Evolutionary conservation across 2,113 vertebrate species (phyloP).

Genomic region (Upupa epops): DNA sequence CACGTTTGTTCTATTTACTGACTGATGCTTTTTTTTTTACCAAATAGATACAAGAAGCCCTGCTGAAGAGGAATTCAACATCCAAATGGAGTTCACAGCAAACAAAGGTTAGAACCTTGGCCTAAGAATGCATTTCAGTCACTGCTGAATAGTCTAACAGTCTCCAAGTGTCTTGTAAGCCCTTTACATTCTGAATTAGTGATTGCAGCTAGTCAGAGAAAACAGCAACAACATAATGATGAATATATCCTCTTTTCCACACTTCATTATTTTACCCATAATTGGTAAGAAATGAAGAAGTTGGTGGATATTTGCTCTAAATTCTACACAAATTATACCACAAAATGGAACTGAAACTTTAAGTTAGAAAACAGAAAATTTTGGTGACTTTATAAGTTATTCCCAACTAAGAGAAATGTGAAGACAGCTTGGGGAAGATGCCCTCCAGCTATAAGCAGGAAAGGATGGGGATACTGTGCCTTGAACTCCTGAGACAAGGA

Average conservation of each 20-base stretch:
- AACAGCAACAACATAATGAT: background rate
- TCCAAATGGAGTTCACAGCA: conserved; percentile 77
- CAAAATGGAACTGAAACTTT: background rate
- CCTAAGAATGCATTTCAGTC: background rate
- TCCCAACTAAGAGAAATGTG: background rate
- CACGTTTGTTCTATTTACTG: background rate
- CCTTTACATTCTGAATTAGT: background rate
- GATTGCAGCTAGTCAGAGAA: background rate
- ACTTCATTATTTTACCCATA: background rate
- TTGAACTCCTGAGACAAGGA: background rate
- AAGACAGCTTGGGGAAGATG: background rate
- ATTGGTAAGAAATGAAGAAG: background rate
- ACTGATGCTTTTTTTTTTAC: background rate
- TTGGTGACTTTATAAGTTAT: background rate
- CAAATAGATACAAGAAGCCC: conserved; percentile 76
- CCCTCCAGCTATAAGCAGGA: background rate
- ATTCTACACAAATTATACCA: background rate
- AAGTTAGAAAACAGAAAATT: background rate
- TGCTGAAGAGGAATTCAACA: conserved; percentile 73
- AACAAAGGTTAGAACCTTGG: conserved; percentile 72
- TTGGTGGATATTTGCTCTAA: background rate
- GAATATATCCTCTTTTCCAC: background rate
- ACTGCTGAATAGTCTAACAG: background rate
- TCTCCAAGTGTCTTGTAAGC: background rate
- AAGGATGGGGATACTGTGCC: background rate